Conservation (phyloP, 2,888 invertebrate species). For the Catocala nupta region DNA sequence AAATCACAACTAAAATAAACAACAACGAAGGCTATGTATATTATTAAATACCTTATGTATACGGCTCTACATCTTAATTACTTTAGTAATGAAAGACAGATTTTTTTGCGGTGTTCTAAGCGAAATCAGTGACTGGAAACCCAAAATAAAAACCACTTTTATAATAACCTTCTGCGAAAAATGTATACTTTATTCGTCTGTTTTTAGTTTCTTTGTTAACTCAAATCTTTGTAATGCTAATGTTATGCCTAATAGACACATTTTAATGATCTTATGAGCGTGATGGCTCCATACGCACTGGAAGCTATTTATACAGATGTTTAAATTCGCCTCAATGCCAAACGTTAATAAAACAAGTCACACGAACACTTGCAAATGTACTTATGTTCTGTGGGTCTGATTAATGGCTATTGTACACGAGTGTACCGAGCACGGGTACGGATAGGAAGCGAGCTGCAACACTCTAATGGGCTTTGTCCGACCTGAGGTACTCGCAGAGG, state of each 20-base stretch:
- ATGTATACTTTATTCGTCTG: slow-evolving; percentile 27
- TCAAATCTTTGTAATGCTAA: slow-evolving; percentile 38
- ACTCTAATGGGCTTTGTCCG: slow-evolving; percentile 47
- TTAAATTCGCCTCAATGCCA: slow-evolving; percentile 57
- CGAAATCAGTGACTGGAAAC: slow-evolving; percentile 27
- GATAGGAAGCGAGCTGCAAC: slow-evolving; percentile 24
- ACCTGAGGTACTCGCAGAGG: slow-evolving; percentile 45
- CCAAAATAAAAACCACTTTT: slow-evolving; percentile 24
- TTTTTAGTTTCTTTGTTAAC: slow-evolving; percentile 31
- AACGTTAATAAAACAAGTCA: slow-evolving; percentile 47
- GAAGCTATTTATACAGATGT: slow-evolving; percentile 55
- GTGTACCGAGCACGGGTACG: slow-evolving; percentile 12
- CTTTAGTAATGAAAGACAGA: not conserved
- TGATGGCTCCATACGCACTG: slow-evolving; percentile 25
- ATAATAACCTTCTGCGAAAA: slow-evolving; percentile 29
- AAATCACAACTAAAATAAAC: slow-evolving; percentile 1
- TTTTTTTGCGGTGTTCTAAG: slow-evolving; percentile 22
- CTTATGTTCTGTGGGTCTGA: slow-evolving; percentile 5
- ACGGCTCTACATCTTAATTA: not conserved
- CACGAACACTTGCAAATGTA: slow-evolving; percentile 26
- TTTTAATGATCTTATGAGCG: slow-evolving; percentile 46
- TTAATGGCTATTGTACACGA: slow-evolving; percentile 30
- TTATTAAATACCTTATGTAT: not conserved
- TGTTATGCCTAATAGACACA: slow-evolving; percentile 37
- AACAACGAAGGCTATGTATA: slow-evolving; percentile 3